Percentiles rank a stretch among this genome's conserved stretches.
These are phyloP conservation scores for Hirtodrosophila alboralis DNA, from an alignment of 2,888 invertebrate species.

Conservation along the genomic window DNA sequence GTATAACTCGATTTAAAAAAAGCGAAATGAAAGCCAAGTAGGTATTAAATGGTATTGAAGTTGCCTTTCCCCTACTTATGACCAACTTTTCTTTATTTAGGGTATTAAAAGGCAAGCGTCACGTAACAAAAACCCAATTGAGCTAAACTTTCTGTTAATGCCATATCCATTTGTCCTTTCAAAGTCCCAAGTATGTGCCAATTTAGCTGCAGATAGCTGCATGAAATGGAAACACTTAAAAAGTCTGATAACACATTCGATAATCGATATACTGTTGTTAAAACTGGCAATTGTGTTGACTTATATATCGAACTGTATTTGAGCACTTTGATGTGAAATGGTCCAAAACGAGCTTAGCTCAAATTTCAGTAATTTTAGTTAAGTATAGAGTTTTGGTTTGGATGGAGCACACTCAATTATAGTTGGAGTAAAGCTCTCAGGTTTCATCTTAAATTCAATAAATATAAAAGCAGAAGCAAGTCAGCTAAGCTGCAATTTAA, in stretches of 20 bases:
- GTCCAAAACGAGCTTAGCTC: conserved; percentile 34
- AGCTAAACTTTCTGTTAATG: conserved; percentile 50
- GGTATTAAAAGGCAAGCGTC: conserved; percentile 33
- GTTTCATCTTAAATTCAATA: conserved; percentile 66
- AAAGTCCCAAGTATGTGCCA: conserved; percentile 6
- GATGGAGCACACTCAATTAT: conserved; percentile 5
- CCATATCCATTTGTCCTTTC: conserved; percentile 32
- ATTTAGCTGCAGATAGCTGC: conserved; percentile 10
- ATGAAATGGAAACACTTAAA: conserved; percentile 43
- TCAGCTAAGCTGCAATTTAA: conserved; percentile 37
- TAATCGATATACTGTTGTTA: conserved; percentile 52
- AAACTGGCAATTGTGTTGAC: conserved; percentile 36
- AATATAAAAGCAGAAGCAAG: conserved; percentile 52
- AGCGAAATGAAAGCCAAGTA: too few species aligned
- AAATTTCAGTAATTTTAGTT: conserved; percentile 31
- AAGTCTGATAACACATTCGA: conserved; percentile 65
- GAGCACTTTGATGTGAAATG: conserved; percentile 42
- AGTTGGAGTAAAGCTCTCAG: conserved; percentile 26
- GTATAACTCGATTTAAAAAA: too few species aligned
- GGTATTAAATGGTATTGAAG: background rate
- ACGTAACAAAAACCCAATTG: conserved; percentile 67
- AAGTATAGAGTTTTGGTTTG: conserved; percentile 13
- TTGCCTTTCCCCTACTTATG: background rate
- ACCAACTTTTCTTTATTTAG: conserved; percentile 9
- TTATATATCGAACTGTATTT: conserved; percentile 34